Evolutionary conservation across 2,888 invertebrate genomes (phyloP), one percentile per base, ranked within the genome.

Genomic region (Aleiodes alternator): DNA sequence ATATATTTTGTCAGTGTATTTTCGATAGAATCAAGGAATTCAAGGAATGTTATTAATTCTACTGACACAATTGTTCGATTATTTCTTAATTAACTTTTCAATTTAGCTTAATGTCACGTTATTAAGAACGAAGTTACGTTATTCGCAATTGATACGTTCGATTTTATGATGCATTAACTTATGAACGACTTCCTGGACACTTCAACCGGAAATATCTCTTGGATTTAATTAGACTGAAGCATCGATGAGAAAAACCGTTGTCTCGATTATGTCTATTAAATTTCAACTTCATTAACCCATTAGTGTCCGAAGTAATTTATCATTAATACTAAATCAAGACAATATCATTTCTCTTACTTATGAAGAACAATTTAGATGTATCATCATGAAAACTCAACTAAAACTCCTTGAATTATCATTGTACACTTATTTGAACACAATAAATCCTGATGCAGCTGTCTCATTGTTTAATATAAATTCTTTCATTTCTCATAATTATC

Each of bases 241-340:
- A 64, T 48, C 8, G 64, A 64, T 64, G 48, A 48, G 43, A 43
- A 43, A 23, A 64, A 64, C 43, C 64, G 64, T 64, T 64, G 61
- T 34, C 38, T 61, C 43, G 61, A 38, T 38, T 43, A 64, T 64
- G 48, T 23, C 14, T 23, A 64, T 64, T 43, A 64, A 64, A 64
- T 48, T 64, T 64, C 7, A 64, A 48, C 43, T 64, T 64, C 48
- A 64, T 16, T 64, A 48, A 43, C 16, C 64, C 64, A 64, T 64
- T 64, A 64, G 64, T 64, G 64, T 64, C 64, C 48, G 0, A 16
- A 38, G 38, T 61, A 61, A 61, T 61, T 61, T 43, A 43, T 43
- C 61, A 34, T 9, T 64, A 9, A 64, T 64, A 16, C 11, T 43
- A 48, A 14, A 64, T 64, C 48, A 64, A 64, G 16, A 64, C 43